Evolutionary conservation across 2,888 invertebrate species (phyloP), one percentile per base, ranked within the genome.

Genomic region (Pterostichus niger): DNA sequence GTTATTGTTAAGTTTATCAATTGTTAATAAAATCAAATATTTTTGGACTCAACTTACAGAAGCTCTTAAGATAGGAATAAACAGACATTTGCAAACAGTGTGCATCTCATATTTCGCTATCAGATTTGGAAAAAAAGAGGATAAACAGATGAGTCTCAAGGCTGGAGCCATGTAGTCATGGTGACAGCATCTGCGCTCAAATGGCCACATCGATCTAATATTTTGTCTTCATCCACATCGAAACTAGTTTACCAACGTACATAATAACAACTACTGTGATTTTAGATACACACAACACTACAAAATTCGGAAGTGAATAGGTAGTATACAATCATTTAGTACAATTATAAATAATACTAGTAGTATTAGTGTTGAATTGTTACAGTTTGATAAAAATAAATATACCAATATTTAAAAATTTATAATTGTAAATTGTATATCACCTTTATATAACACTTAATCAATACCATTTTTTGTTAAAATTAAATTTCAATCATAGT

Each of bases 151-250:
- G 68, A 24, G n/a, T 68, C 40, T 52, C 64, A 80, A 64, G 80
- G 80, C 49, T 79, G 61, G 46, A 61, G 46, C 49, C 68, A 46
- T 49, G 80, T 80, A 68, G 52, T n/a, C 68, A 80, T 80, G 80
- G 80, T 33, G 33, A 80, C 80, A 68, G 68, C 80, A 80, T 80
- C 80, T 80, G 80, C 80, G 80, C 80, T 40, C 52, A 68, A 52
- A 68, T 49, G 10, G 9, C 68, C 13, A 71, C 68, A 80, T 80
- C 54, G 80, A 80, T 80, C 68, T 80, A 17, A 71, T 17, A 71
- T 15, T 71, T 17, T 13, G 40, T 44, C 9, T 24, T 24, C 24
- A 3, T 24, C 15, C 17, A 11, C 68, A 71, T 24, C 68, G 9
- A 4, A 33, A 71, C 15, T 71, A 71, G 68, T 71, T 68, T 44